Base-by-base conservation (phyloP, 2,888 invertebrate species). In the Corythucha ciliata region DNA sequence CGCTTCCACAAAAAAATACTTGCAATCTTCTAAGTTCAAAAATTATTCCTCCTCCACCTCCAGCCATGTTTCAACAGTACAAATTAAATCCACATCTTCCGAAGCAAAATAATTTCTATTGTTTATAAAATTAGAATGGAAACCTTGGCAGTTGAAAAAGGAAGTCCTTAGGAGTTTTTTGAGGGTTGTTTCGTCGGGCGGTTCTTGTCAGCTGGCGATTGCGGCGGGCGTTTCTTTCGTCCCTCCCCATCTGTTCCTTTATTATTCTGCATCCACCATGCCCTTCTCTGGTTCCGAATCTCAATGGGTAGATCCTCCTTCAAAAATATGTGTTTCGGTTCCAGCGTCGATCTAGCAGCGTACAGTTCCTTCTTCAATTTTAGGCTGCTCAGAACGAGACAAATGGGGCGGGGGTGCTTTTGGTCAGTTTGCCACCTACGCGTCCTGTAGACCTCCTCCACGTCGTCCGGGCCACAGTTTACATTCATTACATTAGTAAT, bases 31-130 rank as follows among this genome's bases (percentile, higher is more conserved):
- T 33, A 47, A 34, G 24, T 36, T 36, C 36, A 45, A 45, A 5
- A 47, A n/a, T 34, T 36, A 16, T n/a, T 33, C 34, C 14, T 47
- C 34, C 22, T 47, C 47, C 36, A 34, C 34, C 37, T 34, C 34
- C 37, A 47, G 21, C 47, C 45, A 32, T n/a, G 45, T 45, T 45
- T 45, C 47, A 24, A 34, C 34, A 34, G 34, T 24, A 24, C 47
- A 34, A 36, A 47, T 47, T 34, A 47, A 33, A 46, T 46, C 47
- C 10, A 47, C 10, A 12, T 46, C 33, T 32, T 46, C 22, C 22
- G 32, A 33, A 32, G 22, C 7, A 46, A 46, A 46, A 45, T 29
- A 29, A 36, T 36, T 36, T 7, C 36, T 36, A 36, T 45, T 33
- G 20, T 20, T 45, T 29, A 45, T 29, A 45, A 45, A 45, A 29